Base-by-base conservation (phyloP, 1,140 invertebrate genomes). In the Nylanderia fulva region DNA sequence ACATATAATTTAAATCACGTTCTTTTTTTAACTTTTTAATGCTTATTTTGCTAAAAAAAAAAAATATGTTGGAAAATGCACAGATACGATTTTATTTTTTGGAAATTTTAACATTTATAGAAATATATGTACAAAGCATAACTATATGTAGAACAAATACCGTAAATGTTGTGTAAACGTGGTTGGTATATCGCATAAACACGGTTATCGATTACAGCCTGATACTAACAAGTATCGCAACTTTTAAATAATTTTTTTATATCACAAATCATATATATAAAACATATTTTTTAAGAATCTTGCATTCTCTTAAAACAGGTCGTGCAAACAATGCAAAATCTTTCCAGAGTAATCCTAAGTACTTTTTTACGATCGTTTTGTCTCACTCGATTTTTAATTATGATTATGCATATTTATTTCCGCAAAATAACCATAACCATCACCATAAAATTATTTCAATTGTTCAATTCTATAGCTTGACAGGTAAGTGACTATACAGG, bases 331-430 rank as follows among this genome's bases (percentile, higher is more conserved):
- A 61, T 74, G 68, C 68, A 48, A n/a, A n/a, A n/a, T 15, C 79
- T 74, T 74, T 74, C 13, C 36, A 29, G 71, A 63, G 76, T 76
- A 84, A 60, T 63, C 71, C 58, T n/a, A n/a, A 45, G 75, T 84
- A 76, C 13, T 15, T 58, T 58, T n/a, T n/a, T 84, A 76, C 76
- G 71, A 84, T 58, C 58, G 63, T 76, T 45, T 8, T 63, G 42
- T 27, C 6, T 76, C 58, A 18, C 79, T 74, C 42, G 42, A 36
- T 39, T 83, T 63, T 83, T 83, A 24, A 84, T 58, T 64, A 54
- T 64, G 63, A 56, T 76, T 24, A n/a, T n/a, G n/a, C 80, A 64
- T 75, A 54, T 60, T 71, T 76, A 84, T 84, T 76, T 64, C 58
- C 58, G 71, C 13, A 15, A 76, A 63, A 76, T n/a, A n/a, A n/a